Evolutionary conservation across 2,888 invertebrate genomes (phyloP).

Genomic region (Girardia tigrina): DNA sequence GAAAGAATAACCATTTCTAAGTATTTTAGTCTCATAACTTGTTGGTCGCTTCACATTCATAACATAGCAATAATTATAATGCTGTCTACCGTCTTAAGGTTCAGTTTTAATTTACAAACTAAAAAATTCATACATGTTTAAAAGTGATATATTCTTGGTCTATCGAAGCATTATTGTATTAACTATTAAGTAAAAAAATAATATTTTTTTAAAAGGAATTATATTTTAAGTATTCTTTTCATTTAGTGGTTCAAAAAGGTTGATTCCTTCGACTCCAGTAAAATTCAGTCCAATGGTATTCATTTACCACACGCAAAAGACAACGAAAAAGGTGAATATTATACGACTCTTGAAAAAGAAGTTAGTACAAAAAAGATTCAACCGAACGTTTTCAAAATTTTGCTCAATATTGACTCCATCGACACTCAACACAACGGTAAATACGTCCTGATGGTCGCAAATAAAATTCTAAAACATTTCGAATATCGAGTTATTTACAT

Average conservation of each 20-base stretch:
- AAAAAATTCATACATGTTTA: too few species aligned
- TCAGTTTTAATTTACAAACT: too few species aligned
- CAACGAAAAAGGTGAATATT: neutral
- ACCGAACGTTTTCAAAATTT: neutral
- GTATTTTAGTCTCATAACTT: too few species aligned
- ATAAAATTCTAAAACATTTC: neutral
- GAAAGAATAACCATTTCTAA: too few species aligned
- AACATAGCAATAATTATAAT: too few species aligned
- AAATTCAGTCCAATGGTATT: neutral
- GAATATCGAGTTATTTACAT: conserved; percentile 1
- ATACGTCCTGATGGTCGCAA: neutral
- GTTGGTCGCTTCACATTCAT: too few species aligned
- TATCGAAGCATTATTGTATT: too few species aligned
- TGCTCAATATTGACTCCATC: neutral
- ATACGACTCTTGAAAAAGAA: neutral
- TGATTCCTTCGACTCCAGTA: neutral
- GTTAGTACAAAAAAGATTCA: neutral
- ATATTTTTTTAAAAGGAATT: neutral
- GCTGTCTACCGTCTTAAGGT: too few species aligned
- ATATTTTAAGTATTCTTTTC: neutral
- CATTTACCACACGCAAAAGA: neutral
- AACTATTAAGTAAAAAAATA: too few species aligned
- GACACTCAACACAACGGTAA: neutral
- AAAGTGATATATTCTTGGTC: too few species aligned
- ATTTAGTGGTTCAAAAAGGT: conserved; percentile 2